Base-by-base conservation (phyloP, 2,888 invertebrate species). In the Stenichneumon culpator region DNA sequence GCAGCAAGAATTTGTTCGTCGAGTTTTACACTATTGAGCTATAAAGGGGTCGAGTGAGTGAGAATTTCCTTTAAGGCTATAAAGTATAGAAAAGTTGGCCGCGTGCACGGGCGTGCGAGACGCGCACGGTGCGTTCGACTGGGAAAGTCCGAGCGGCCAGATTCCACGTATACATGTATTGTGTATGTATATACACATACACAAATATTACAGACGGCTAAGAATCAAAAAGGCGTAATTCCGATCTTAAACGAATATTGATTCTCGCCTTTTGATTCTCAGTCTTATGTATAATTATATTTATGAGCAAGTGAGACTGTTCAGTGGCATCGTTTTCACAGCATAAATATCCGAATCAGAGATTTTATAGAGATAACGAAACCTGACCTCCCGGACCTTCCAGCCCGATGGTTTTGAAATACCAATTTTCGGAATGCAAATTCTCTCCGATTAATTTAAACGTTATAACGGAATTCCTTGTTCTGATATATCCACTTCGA, bases 111-210 rank as follows among this genome's bases (percentile, higher is more conserved):
- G 67, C 74, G 70, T 82, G 82, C 77, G 68, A 84, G 79, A 82
- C 67, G 67, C 82, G 82, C 82, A 72, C 32, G 25, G 70, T 79
- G 85, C 65, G 85, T 79, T 70, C 82, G 82, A 85, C 65, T 82
- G 82, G 75, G 85, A 85, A 85, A 85, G 85, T 85, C 79, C 70
- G 60, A 70, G 50, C 54, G 28, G 52, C 50, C 28, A 63, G 65
- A 50, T 57, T 39, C 25, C 25, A 73, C 52, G 14, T 0, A 54
- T 16, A 39, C 3, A 65, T n/a, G n/a, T 22, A 70, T 16, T 60
- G 54, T 52, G 50, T 39, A 25, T 68, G 28, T 60, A 69, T 57
- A 74, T 36, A 39, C 28, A 47, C 28, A 44, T n/a, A 47, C 3
- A 22, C 22, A 54, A 11, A 54, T 57, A 22, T 32, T 74, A 14